These are phyloP conservation scores for Hydrolagus colliei DNA, from an alignment of 2,797 vertebrate genomes.

Conservation along the genomic window DNA sequence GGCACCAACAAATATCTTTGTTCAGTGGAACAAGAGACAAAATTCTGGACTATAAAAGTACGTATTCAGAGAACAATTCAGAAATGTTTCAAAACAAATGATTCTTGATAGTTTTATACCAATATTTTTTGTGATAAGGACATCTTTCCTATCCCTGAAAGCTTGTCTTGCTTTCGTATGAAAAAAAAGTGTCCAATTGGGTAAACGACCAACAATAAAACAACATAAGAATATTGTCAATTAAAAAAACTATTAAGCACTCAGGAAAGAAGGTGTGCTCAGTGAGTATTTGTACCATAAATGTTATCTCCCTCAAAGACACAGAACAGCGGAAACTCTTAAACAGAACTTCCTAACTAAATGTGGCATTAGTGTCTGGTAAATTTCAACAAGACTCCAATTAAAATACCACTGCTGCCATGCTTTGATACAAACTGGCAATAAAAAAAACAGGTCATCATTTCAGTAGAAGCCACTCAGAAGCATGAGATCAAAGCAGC, in stretches of 20 bases:
- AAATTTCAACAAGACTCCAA: slow-evolving; percentile 15
- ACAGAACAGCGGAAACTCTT: background rate
- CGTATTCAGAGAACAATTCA: too few species aligned
- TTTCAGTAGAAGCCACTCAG: background rate
- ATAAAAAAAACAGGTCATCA: background rate
- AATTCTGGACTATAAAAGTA: too few species aligned
- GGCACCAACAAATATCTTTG: too few species aligned
- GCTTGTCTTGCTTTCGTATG: slow-evolving; percentile 8
- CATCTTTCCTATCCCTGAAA: too few species aligned
- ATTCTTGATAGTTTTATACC: too few species aligned
- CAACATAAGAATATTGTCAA: background rate
- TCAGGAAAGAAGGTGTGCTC: too few species aligned
- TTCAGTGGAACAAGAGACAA: too few species aligned
- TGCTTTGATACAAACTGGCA: background rate
- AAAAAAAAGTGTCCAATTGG: background rate
- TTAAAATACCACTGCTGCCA: background rate
- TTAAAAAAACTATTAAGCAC: slow-evolving; percentile 14
- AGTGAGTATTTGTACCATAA: background rate
- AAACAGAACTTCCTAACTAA: background rate
- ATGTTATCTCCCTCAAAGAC: background rate
- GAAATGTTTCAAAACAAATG: too few species aligned
- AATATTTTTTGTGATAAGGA: too few species aligned
- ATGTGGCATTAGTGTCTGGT: background rate
- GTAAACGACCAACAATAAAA: background rate
- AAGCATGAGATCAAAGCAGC: background rate